Percentiles rank a stretch among this genome's conserved stretches.
These are phyloP conservation scores for Phaenicophaeus curvirostris DNA, from an alignment of 2,797 vertebrate species.

Conservation along the genomic window DNA sequence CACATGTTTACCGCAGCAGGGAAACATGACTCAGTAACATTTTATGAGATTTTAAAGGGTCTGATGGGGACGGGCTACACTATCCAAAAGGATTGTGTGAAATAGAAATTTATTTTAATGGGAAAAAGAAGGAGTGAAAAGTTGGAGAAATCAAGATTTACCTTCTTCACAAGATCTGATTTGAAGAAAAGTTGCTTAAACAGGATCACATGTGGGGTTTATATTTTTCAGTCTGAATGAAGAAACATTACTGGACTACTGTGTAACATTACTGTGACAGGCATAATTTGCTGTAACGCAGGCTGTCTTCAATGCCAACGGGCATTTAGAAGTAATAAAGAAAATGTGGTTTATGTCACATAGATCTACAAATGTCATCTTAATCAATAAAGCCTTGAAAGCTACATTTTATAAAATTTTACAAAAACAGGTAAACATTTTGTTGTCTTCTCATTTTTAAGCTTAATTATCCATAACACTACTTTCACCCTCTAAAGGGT, in stretches of 20 bases:
- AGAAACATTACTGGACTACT: neutral
- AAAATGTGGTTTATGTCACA: neutral
- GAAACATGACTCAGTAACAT: neutral
- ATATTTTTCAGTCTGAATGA: neutral
- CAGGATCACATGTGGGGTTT: neutral
- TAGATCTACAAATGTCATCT: neutral
- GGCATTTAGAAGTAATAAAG: neutral
- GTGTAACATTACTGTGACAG: neutral
- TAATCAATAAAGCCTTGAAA: neutral
- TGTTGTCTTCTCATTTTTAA: neutral
- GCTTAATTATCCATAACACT: neutral
- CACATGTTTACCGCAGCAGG: fast-evolving
- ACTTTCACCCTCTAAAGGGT: neutral
- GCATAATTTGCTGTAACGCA: neutral
- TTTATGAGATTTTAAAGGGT: neutral
- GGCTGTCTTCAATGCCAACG: fast-evolving
- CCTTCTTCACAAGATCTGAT: neutral
- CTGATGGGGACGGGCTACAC: fast-evolving
- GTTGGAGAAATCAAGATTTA: neutral
- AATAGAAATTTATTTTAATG: neutral
- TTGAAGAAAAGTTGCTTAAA: neutral
- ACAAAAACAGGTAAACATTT: neutral
- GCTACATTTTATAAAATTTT: neutral
- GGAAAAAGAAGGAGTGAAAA: neutral
- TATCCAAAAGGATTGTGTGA: neutral